These are phyloP conservation scores for Isotomurus palustris DNA, from an alignment of 2,888 invertebrate species.

Conservation along the genomic window DNA sequence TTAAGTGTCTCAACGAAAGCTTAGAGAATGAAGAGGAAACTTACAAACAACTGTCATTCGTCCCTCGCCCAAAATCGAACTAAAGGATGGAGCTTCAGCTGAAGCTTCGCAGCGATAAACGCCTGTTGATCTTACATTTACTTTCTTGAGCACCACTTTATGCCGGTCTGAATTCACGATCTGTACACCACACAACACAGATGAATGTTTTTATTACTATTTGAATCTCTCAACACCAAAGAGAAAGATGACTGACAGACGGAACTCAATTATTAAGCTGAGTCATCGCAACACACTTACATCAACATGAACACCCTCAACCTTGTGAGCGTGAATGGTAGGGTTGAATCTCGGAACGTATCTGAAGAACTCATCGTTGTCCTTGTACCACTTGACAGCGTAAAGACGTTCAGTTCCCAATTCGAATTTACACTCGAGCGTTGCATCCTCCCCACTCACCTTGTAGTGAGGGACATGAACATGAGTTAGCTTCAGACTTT, in stretches of 20 bases:
- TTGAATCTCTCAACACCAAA: too few species aligned
- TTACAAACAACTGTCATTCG: slow-evolving; percentile 76
- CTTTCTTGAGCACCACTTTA: slow-evolving; percentile 27
- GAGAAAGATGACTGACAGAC: too few species aligned
- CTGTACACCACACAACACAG: slow-evolving; percentile 1
- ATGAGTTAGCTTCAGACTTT: slow-evolving; percentile 56
- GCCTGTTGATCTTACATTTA: slow-evolving; percentile 58
- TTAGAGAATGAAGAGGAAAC: too few species aligned
- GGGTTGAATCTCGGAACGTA: slow-evolving; percentile 69
- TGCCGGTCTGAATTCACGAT: slow-evolving; percentile 21
- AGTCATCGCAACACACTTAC: slow-evolving; percentile 53
- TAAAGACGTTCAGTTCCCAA: slow-evolving; percentile 64
- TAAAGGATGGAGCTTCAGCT: slow-evolving; percentile 71
- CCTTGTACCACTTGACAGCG: slow-evolving; percentile 66
- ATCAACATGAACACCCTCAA: slow-evolving; percentile 65
- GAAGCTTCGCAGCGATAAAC: slow-evolving; percentile 64
- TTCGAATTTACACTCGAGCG: slow-evolving; percentile 64
- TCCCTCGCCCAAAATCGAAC: slow-evolving; percentile 68
- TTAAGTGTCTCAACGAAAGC: too few species aligned
- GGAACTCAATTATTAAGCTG: not conserved
- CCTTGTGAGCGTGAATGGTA: slow-evolving; percentile 63
- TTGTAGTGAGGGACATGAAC: slow-evolving; percentile 62
- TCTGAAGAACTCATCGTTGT: slow-evolving; percentile 73
- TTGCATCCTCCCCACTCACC: slow-evolving; percentile 57
- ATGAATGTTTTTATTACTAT: too few species aligned